Percentiles rank a stretch among this genome's conserved stretches.
These are phyloP conservation scores for Eupithecia pulchellata DNA, from an alignment of 2,888 invertebrate species.

Conservation along the genomic window DNA sequence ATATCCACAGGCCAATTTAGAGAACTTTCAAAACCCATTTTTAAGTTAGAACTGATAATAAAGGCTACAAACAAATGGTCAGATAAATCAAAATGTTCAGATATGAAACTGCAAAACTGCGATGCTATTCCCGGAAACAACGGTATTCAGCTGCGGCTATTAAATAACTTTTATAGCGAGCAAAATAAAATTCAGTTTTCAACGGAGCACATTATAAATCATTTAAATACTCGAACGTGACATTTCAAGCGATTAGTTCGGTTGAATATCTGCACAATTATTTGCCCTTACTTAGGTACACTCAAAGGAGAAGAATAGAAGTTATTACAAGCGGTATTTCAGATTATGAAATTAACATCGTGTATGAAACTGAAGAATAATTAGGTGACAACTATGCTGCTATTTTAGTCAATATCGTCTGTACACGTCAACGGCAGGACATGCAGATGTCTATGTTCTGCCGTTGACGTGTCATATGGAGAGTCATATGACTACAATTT, in stretches of 20 bases:
- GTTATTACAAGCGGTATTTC: no score
- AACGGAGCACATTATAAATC: constrained; percentile 7
- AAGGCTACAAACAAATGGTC: not conserved
- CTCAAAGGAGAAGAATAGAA: no score
- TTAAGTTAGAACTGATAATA: not conserved
- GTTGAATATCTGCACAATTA: not conserved
- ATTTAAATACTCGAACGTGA: not conserved
- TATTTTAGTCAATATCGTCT: no score
- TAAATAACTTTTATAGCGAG: constrained; percentile 24
- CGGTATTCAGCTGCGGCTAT: constrained; percentile 7
- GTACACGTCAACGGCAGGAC: not conserved
- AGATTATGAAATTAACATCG: no score
- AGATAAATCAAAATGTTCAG: constrained; percentile 8
- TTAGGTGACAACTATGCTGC: not conserved
- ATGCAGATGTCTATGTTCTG: no score
- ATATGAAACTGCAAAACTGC: constrained; percentile 6
- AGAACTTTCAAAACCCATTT: not conserved
- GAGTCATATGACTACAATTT: no score
- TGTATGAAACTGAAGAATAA: not conserved
- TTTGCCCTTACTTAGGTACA: not conserved
- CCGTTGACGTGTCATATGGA: no score
- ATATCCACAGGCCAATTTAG: not conserved
- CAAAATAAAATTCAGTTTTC: constrained; percentile 22
- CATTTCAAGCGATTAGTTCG: not conserved
- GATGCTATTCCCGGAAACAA: constrained; percentile 15